Conservation (phyloP, 2,113 vertebrate species). For the Natator depressus region DNA sequence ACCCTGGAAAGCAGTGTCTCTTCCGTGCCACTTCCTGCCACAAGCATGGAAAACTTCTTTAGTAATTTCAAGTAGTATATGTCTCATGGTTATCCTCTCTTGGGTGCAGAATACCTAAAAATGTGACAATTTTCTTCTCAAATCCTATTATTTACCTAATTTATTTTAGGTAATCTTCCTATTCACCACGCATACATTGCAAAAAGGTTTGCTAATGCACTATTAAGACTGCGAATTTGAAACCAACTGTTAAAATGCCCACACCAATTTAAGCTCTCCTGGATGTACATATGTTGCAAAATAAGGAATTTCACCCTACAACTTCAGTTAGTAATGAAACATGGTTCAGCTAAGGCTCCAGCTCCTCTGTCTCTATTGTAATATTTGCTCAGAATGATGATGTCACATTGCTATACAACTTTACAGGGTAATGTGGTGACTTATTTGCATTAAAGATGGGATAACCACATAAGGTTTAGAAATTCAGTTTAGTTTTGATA, state of each 20-base stretch:
- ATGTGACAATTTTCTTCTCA: background rate
- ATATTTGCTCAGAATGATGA: background rate
- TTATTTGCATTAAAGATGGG: background rate
- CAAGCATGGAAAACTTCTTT: background rate
- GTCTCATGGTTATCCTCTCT: background rate
- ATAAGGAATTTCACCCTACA: background rate
- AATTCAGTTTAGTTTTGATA: background rate
- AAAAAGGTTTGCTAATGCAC: background rate
- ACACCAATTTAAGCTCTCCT: background rate
- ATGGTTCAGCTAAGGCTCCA: background rate
- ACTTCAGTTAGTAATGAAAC: background rate
- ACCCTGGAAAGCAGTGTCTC: background rate
- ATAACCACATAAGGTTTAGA: background rate
- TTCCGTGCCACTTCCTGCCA: background rate
- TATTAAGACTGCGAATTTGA: background rate
- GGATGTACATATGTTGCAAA: background rate
- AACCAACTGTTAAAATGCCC: background rate
- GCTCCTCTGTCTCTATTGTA: background rate
- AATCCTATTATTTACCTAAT: background rate
- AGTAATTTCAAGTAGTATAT: background rate
- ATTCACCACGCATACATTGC: accelerated
- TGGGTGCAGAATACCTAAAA: background rate
- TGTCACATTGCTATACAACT: background rate
- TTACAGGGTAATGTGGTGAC: background rate
- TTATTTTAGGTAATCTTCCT: background rate